These are phyloP conservation scores for Melanostoma scalare DNA, from an alignment of 2,888 invertebrate species.

Conservation along the genomic window DNA sequence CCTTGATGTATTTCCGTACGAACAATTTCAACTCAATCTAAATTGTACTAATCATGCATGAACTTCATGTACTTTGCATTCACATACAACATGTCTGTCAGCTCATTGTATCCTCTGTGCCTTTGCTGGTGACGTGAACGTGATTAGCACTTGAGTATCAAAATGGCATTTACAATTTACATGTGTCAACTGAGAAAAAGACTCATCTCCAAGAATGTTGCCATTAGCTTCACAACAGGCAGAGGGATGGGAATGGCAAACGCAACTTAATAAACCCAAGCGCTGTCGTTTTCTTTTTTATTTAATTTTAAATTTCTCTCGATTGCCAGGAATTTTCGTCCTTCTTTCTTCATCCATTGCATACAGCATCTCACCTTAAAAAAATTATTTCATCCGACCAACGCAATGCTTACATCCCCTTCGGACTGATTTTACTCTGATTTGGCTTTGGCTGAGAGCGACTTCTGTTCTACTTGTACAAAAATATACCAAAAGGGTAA, in stretches of 20 bases:
- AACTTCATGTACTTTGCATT: too few relatives aligned
- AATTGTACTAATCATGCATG: too few relatives aligned
- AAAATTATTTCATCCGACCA: conserved; percentile 32
- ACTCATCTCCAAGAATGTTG: conserved; percentile 16
- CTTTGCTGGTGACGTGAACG: background rate
- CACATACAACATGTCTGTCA: too few relatives aligned
- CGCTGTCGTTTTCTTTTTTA: conserved; percentile 23
- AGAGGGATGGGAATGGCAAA: background rate
- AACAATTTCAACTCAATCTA: too few relatives aligned
- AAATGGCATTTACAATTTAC: conserved; percentile 32
- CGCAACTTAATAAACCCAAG: conserved; percentile 16
- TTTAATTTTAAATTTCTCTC: conserved; percentile 32
- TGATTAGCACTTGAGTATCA: conserved; percentile 48
- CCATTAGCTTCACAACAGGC: conserved; percentile 1
- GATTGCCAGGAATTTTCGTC: conserved; percentile 11
- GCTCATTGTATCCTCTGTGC: too few relatives aligned
- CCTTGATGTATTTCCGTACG: too few relatives aligned
- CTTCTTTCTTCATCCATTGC: background rate
- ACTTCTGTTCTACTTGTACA: conserved; percentile 26
- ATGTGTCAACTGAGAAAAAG: conserved; percentile 22
- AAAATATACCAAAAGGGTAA: conserved; percentile 25
- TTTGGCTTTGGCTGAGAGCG: conserved; percentile 30
- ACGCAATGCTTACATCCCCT: conserved; percentile 25
- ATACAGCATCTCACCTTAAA: background rate
- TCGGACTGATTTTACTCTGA: conserved; percentile 45